These are phyloP conservation scores for Allygus modestus DNA, from an alignment of 2,888 invertebrate species.

Conservation along the genomic window DNA sequence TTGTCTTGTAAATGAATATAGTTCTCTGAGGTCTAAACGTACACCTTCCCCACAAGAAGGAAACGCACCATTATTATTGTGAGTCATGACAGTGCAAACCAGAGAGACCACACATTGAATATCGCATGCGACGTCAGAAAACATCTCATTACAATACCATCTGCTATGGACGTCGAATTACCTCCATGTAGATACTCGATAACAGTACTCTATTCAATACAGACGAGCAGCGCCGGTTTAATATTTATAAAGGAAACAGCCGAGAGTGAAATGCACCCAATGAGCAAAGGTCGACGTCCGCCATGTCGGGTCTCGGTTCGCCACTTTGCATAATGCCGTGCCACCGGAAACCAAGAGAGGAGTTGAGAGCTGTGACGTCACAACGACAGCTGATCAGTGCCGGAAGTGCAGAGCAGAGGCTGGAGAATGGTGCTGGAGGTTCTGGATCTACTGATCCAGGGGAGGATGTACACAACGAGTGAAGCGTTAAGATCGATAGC, in stretches of 20 bases:
- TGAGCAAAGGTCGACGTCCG: conserved; percentile 42
- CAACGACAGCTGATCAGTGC: conserved; percentile 44
- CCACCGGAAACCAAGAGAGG: conserved; percentile 46
- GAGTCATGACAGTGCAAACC: too few relatives aligned
- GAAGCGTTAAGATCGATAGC: too few relatives aligned
- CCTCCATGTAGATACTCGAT: background rate
- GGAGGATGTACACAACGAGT: background rate
- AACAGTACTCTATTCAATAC: conserved; percentile 35
- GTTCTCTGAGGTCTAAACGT: too few relatives aligned
- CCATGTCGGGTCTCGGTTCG: conserved; percentile 34
- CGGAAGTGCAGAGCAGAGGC: conserved; percentile 12
- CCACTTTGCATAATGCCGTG: conserved; percentile 53
- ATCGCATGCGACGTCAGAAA: background rate
- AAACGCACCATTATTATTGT: too few relatives aligned
- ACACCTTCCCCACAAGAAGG: too few relatives aligned
- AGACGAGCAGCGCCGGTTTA: background rate
- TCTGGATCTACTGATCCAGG: background rate
- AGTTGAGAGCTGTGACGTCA: conserved; percentile 44
- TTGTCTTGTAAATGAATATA: too few relatives aligned
- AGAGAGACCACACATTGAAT: too few relatives aligned
- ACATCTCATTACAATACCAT: background rate
- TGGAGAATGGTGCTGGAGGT: background rate
- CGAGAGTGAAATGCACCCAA: conserved; percentile 39
- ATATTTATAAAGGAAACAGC: conserved; percentile 42
- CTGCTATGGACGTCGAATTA: background rate